Conservation (phyloP, 1,140 invertebrate genomes). For the Plectrocnemia conspersa region DNA sequence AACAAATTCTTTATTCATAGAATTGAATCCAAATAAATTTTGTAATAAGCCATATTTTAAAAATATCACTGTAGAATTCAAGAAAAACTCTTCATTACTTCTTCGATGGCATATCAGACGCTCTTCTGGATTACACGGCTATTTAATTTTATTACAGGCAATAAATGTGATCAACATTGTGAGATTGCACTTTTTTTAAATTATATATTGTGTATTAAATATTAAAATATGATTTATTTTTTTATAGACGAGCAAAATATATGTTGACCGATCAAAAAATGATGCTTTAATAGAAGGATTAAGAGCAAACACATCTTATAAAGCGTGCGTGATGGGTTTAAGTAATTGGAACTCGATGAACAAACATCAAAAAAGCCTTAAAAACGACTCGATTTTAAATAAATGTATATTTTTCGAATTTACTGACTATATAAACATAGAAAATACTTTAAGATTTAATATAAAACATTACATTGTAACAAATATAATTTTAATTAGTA, state of each 20-base stretch:
- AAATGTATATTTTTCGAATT: no score
- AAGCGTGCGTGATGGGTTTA: neutral
- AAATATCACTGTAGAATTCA: neutral
- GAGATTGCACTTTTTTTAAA: neutral
- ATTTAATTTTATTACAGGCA: neutral
- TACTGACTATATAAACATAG: no score
- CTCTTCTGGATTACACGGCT: neutral
- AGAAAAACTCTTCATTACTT: neutral
- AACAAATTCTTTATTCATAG: neutral
- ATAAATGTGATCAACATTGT: neutral
- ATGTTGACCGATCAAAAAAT: no score
- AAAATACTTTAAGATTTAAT: no score
- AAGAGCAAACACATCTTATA: conserved; percentile 1
- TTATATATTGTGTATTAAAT: no score
- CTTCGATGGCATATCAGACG: neutral
- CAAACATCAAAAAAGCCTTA: no score
- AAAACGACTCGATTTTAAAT: no score
- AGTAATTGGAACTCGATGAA: conserved; percentile 11
- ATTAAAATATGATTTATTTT: no score
- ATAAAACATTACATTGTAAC: neutral
- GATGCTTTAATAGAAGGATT: no score
- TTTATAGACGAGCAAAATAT: no score
- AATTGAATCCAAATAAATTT: neutral
- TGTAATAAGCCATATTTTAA: conserved; percentile 8
- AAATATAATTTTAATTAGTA: neutral